Evolutionary conservation across 2,888 invertebrate genomes (phyloP), one percentile per base, ranked within the genome.

Genomic region (Rotaria sp.): DNA sequence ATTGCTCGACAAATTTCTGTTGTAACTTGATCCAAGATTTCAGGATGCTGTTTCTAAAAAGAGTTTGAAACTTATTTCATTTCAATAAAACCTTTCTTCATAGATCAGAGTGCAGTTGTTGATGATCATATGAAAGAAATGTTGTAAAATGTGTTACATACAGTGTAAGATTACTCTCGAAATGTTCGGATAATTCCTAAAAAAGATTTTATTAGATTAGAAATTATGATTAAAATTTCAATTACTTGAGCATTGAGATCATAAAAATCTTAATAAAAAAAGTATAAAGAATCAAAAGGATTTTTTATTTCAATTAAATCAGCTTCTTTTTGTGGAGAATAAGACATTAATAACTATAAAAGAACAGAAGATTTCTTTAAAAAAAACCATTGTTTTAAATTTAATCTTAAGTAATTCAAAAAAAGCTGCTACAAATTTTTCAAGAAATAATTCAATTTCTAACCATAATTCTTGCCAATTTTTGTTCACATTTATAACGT

Each of bases 1-100:
- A 97, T 94, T 90, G 97, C 97, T 90, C 97, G 96, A 91, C 98
- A 99, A 59, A 99, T 95, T 92, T 97, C 97, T 0, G 96, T 95
- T 88, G 96, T 95, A 0, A 97, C 92, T 89, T 96, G 95, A 90
- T 97, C 97, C 89, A 97, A 92, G 2, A 96, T 93, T 0, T 96
- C 96, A 0, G 96, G 94, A 89, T 95, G 95, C 84, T 95, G 94
- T 88, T 94, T 94, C 93, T 95, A 89, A 26, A 94, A 94, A 89
- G 94, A 94, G 87, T 97, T 92, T 48, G 94, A 92, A 1, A 94
- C 8, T 57, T 57, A 1, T 10, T 8, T 2, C 4, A 48, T 15
- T 8, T 45, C 45, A 45, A 45, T 8, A 11, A 45, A 45, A 5
- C 11, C 45, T 45, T 11, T 48, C 7, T 15, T n/a, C 10, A 2